These are phyloP conservation scores for Zygogramma bicolorata DNA, from an alignment of 2,888 invertebrate species.

Conservation along the genomic window DNA sequence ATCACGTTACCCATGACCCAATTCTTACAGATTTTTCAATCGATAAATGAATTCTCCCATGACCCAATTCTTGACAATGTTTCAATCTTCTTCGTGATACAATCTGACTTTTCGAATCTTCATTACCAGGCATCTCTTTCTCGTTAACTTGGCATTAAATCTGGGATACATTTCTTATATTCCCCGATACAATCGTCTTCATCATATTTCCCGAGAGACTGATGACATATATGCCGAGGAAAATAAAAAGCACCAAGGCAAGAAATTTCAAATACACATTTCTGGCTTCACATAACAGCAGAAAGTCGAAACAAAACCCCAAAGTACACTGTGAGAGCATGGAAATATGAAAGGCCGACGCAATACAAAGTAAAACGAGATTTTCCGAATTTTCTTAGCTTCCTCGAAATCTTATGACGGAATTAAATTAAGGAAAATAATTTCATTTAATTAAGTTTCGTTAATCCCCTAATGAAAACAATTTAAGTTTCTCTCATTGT, in stretches of 20 bases:
- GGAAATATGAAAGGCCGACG: not conserved
- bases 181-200: not conserved
- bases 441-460: constrained; percentile 42
- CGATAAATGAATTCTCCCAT: too few species aligned
- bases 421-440: constrained; percentile 41
- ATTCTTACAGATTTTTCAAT: too few species aligned
- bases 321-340: constrained; percentile 1
- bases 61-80: not conserved
- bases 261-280: constrained; percentile 5
- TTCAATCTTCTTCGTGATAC: not conserved
- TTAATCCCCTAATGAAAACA: constrained; percentile 44
- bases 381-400: constrained; percentile 25
- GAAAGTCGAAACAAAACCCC: not conserved
- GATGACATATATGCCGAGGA: not conserved
- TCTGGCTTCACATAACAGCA: not conserved
- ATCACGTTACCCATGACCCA: too few species aligned
- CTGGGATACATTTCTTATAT: not conserved
- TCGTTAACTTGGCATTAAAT: constrained; percentile 1
- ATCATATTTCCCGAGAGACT: constrained; percentile 9
- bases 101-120: not conserved
- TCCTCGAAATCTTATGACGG: constrained; percentile 26
- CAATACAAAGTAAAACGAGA: constrained; percentile 4
- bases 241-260: not conserved
- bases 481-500: constrained; percentile 42
- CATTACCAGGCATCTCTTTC: not conserved